Conservation (phyloP, 2,113 vertebrate genomes). For the Phalacrocorax pelagicus region DNA sequence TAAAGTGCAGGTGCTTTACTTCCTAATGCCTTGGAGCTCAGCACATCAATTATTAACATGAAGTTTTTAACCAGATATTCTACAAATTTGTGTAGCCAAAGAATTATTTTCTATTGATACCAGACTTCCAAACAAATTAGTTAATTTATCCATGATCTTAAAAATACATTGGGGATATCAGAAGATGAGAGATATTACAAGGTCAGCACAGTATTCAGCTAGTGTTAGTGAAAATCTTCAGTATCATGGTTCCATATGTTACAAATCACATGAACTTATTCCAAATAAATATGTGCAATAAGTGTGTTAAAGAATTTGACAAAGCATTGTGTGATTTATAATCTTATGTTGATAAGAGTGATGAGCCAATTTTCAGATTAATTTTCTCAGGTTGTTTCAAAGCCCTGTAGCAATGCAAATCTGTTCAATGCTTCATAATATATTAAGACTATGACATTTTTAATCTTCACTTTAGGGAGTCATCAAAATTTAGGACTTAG, state of each 20-base stretch:
- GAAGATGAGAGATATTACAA: not conserved
- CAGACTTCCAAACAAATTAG: not conserved
- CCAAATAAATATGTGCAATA: not conserved
- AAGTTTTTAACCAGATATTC: not conserved
- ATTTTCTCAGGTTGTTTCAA: conserved; percentile 49
- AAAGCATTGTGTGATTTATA: conserved; percentile 14
- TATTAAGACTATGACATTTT: conserved; percentile 38
- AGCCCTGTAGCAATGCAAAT: conserved; percentile 32
- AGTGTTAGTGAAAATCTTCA: not conserved
- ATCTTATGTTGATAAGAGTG: not conserved
- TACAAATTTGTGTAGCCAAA: not conserved
- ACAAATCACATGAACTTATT: not conserved
- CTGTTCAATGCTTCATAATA: not conserved
- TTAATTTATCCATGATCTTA: not conserved
- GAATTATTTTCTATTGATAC: not conserved
- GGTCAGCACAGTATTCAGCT: not conserved
- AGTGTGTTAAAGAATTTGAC: not conserved
- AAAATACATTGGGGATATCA: not conserved
- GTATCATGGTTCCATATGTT: not conserved
- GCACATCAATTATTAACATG: not conserved
- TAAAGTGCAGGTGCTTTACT: not conserved
- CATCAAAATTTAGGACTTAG: conserved; percentile 27
- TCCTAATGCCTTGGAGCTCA: not conserved
- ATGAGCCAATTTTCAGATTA: conserved; percentile 31
- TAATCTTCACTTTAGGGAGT: conserved; percentile 37